Conservation (phyloP, 2,888 invertebrate genomes). For the Hydrotaea cyrtoneurina region DNA sequence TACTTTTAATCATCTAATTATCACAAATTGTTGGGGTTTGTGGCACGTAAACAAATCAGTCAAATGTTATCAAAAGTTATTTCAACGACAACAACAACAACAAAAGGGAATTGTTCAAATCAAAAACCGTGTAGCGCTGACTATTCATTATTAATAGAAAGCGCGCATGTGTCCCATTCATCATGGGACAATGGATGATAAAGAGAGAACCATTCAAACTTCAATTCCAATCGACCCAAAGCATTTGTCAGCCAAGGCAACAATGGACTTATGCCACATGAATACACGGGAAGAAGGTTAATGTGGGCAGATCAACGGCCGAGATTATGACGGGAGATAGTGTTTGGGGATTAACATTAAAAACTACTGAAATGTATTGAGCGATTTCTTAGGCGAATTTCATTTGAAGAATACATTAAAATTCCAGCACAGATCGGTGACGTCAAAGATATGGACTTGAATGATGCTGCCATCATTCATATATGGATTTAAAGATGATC, state of each 20-base stretch:
- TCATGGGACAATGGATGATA: background rate
- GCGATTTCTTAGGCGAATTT: background rate
- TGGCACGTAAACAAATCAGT: slow-evolving; percentile 3
- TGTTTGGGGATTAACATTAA: background rate
- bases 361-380: background rate
- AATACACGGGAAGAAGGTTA: background rate
- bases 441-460: background rate
- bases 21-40: background rate
- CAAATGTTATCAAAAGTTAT: background rate
- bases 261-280: slow-evolving; percentile 2
- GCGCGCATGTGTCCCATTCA: slow-evolving; percentile 3
- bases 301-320: background rate
- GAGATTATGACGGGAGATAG: background rate
- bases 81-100: background rate
- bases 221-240: background rate
- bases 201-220: background rate
- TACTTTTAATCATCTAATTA: background rate
- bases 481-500: background rate
- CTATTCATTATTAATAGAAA: background rate
- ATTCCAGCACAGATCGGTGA: background rate
- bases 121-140: background rate
- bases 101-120: background rate
- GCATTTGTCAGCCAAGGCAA: background rate
- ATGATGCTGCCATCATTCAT: background rate
- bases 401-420: background rate